phyloP scores from a whole-genome alignment of 2,888 invertebrate species.

The Apotomis betuletana region DNA sequence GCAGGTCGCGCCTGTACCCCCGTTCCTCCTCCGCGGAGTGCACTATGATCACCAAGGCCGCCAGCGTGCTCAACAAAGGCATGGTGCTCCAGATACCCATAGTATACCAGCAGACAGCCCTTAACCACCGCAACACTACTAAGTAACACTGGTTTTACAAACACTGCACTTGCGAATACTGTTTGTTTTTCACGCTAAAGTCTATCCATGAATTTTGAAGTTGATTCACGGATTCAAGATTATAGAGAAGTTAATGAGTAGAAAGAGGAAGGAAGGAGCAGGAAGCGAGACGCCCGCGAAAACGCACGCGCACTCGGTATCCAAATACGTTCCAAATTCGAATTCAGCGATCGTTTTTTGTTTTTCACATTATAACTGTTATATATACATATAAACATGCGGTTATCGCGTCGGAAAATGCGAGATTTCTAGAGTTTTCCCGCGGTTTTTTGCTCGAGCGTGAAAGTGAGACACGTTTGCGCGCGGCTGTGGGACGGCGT shows the following conservation, averaged over 20 bases:
- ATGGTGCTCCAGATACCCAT: constrained; percentile 76
- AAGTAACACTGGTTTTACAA: constrained; percentile 9
- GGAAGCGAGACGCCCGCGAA: constrained; percentile 46
- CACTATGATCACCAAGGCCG: constrained; percentile 78
- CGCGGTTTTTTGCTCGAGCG: constrained; percentile 66
- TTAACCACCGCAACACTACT: constrained; percentile 39
- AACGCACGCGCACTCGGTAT: constrained; percentile 48
- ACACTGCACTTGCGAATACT: constrained; percentile 18
- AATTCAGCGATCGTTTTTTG: constrained; percentile 49
- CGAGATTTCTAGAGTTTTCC: constrained; percentile 62
- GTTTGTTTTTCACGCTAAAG: neutral
- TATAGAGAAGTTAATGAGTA: constrained; percentile 47
- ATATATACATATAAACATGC: constrained; percentile 55
- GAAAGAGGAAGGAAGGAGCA: constrained; percentile 54
- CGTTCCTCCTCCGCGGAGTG: constrained; percentile 71
- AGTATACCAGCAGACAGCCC: constrained; percentile 60
- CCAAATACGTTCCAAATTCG: constrained; percentile 47
- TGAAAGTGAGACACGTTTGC: constrained; percentile 77
- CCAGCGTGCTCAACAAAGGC: constrained; percentile 77
- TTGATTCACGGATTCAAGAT: neutral
- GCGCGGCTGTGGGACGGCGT: constrained; percentile 62
- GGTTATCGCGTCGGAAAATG: constrained; percentile 59
- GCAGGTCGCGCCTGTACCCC: constrained; percentile 62
- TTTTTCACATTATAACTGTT: constrained; percentile 68
- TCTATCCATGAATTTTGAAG: neutral